phyloP scores from a whole-genome alignment of 2,888 invertebrate species.

The Leuctra nigra region DNA sequence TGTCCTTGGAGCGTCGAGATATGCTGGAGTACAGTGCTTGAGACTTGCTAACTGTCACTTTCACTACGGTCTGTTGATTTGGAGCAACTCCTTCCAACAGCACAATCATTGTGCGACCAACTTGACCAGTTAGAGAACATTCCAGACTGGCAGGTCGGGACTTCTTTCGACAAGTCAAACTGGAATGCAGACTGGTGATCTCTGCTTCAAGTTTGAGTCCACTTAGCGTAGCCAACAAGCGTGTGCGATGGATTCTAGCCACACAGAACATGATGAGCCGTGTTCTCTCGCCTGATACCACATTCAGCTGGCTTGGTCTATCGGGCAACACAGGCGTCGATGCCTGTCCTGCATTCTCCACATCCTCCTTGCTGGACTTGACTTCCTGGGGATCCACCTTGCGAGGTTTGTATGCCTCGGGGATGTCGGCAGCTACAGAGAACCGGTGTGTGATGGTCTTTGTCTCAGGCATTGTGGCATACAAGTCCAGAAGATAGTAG shows the following conservation, averaged over 20 bases:
- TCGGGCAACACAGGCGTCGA: conserved; percentile 41
- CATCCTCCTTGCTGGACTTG: conserved; percentile 49
- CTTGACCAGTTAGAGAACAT: conserved; percentile 79
- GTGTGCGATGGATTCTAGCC: conserved; percentile 76
- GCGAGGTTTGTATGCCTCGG: conserved; percentile 56
- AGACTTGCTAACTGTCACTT: conserved; percentile 86
- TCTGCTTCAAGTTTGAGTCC: conserved; percentile 93
- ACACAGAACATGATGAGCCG: conserved; percentile 82
- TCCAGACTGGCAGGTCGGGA: conserved; percentile 63
- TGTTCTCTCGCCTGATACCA: conserved; percentile 56
- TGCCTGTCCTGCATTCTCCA: conserved; percentile 42
- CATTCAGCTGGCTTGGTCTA: conserved; percentile 39
- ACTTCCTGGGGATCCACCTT: conserved; percentile 49
- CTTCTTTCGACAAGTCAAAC: conserved; percentile 84
- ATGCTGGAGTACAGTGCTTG: conserved; percentile 86
- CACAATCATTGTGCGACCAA: conserved; percentile 88
- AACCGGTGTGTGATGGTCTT: conserved; percentile 81
- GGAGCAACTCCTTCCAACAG: conserved; percentile 86
- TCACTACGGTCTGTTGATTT: conserved; percentile 91
- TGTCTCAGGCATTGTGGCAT: conserved; percentile 91
- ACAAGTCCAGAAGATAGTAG: conserved; percentile 84
- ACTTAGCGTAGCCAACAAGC: conserved; percentile 81
- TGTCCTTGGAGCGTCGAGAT: conserved; percentile 65
- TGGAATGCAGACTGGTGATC: conserved; percentile 85
- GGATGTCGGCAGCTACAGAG: conserved; percentile 61